Conservation (phyloP, 2,797 vertebrate genomes). For the Peromyscus nudipes region DNA sequence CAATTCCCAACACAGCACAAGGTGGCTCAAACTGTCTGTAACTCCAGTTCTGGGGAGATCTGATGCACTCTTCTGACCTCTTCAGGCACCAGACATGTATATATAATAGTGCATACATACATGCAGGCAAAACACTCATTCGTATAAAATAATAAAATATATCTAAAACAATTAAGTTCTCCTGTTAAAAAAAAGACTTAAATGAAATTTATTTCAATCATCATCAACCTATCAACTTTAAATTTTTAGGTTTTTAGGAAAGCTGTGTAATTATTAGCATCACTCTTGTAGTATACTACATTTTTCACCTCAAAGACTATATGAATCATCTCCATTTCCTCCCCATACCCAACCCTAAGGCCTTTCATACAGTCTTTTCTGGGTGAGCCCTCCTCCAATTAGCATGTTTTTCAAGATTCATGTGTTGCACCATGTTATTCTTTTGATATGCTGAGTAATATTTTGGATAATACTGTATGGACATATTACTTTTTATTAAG, state of each 20-base stretch:
- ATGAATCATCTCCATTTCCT: neutral
- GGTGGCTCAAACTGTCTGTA: neutral
- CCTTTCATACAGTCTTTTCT: neutral
- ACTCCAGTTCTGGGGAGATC: too few relatives aligned
- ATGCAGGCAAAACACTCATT: neutral
- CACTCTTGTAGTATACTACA: neutral
- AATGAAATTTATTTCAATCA: constrained; percentile 4
- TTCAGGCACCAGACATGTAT: neutral
- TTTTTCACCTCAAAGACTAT: neutral
- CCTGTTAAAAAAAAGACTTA: neutral
- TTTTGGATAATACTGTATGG: neutral
- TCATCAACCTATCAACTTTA: constrained; percentile 29
- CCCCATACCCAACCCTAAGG: neutral
- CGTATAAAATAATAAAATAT: neutral
- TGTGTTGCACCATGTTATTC: neutral
- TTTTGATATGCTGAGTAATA: neutral
- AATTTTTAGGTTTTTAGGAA: neutral
- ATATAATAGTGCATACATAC: neutral
- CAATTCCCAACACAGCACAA: neutral
- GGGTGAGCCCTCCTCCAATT: neutral
- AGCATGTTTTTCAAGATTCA: constrained; percentile 4
- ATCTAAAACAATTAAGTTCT: constrained; percentile 10
- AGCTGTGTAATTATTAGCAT: neutral
- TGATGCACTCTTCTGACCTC: neutral
- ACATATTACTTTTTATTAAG: neutral